These are phyloP conservation scores for Caprella mutica DNA, from an alignment of 2,888 invertebrate species.

Conservation along the genomic window DNA sequence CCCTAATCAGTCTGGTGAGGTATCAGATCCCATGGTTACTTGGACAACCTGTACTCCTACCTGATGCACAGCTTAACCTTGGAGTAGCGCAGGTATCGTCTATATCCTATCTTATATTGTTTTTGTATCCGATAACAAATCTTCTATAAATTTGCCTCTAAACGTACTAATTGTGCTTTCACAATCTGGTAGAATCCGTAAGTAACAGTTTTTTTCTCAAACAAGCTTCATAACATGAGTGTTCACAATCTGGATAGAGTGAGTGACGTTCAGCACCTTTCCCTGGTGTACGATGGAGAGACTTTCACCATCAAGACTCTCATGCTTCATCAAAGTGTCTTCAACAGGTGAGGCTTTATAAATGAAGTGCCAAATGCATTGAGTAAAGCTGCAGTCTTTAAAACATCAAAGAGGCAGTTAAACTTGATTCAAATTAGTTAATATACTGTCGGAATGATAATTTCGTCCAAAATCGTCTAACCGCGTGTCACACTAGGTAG, in stretches of 20 bases:
- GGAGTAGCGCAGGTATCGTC: no score
- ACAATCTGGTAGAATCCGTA: neutral
- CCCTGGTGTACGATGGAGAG: constrained; percentile 1
- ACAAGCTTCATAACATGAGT: constrained; percentile 3
- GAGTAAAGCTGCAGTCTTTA: no score
- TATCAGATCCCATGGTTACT: constrained; percentile 5
- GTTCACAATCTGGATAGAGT: neutral
- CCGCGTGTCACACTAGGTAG: no score
- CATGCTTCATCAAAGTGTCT: neutral
- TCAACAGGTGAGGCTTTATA: neutral
- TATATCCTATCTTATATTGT: no score
- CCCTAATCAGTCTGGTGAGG: neutral
- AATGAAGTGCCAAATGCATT: no score
- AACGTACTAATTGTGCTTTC: neutral
- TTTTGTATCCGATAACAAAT: no score
- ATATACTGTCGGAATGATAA: no score
- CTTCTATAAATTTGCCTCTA: no score
- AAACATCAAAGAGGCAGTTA: no score
- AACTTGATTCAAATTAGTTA: no score
- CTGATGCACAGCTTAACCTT: neutral
- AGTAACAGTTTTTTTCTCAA: neutral
- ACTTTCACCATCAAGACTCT: neutral
- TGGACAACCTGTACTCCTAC: neutral
- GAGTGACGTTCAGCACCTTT: neutral
- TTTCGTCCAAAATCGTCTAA: no score